These are phyloP conservation scores for Xylocampa areola DNA, from an alignment of 2,888 invertebrate species.

Conservation along the genomic window DNA sequence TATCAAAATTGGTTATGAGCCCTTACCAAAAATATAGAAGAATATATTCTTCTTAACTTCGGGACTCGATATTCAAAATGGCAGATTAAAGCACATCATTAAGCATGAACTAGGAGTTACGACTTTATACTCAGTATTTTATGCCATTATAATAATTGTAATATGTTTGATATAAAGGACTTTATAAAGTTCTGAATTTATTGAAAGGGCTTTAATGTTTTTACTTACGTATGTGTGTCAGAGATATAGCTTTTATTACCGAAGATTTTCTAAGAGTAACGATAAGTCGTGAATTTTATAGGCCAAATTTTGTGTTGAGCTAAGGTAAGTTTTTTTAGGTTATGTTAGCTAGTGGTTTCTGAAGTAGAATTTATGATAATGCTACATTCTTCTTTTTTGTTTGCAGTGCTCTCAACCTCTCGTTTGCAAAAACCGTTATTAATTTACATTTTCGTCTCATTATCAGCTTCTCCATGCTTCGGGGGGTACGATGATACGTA, in stretches of 20 bases:
- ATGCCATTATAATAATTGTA: conserved; percentile 1
- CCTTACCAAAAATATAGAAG: too few relatives aligned
- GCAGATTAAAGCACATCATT: conserved; percentile 4
- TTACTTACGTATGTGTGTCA: background rate
- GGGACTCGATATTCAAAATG: background rate
- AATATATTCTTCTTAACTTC: conserved; percentile 1
- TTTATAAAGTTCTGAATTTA: background rate
- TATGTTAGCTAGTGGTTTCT: too few relatives aligned
- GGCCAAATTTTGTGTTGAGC: background rate
- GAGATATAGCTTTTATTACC: background rate
- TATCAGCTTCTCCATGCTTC: too few relatives aligned
- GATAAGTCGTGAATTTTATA: background rate
- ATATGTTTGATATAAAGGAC: background rate
- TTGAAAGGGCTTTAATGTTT: background rate
- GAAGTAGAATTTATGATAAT: too few relatives aligned
- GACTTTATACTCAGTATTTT: conserved; percentile 6
- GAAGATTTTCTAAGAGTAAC: background rate
- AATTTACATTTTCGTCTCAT: too few relatives aligned
- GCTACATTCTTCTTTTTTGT: conserved; percentile 4
- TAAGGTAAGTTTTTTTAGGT: background rate
- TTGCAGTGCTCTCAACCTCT: too few relatives aligned
- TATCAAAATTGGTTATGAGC: too few relatives aligned
- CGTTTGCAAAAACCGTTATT: too few relatives aligned
- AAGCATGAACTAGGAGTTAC: background rate
- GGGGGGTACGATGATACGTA: too few relatives aligned